Conservation (phyloP, 2,888 invertebrate species). For the Malacosoma neustria region DNA sequence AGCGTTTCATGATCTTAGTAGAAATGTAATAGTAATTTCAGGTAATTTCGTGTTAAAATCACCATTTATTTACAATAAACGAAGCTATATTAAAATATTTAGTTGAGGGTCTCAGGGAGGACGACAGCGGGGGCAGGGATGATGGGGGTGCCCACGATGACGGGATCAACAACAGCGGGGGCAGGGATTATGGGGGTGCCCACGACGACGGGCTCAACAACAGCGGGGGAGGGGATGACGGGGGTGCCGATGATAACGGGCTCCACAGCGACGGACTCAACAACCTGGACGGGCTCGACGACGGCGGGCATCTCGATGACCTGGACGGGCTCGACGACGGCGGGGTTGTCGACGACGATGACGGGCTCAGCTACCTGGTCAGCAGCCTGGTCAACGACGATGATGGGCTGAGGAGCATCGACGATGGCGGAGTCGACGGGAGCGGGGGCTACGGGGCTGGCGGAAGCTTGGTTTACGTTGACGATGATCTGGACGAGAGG, state of each 20-base stretch:
- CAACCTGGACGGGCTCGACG: constrained; percentile 7
- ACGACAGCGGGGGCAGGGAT: constrained; percentile 21
- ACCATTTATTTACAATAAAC: not conserved
- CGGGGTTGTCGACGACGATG: not conserved
- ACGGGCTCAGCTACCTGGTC: constrained; percentile 1
- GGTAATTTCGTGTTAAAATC: not conserved
- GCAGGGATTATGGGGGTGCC: not conserved
- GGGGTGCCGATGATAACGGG: constrained; percentile 9
- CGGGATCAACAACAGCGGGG: constrained; percentile 14
- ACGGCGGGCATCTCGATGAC: constrained; percentile 10
- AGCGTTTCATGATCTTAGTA: constrained; percentile 4
- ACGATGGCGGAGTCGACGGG: constrained; percentile 2
- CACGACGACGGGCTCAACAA: constrained; percentile 10
- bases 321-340: constrained; percentile 4
- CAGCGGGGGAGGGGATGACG: constrained; percentile 2
- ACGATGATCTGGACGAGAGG: constrained; percentile 18
- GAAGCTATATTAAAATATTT: not conserved
- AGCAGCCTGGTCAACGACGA: not conserved
- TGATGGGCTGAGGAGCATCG: not conserved
- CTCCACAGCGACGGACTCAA: constrained; percentile 11
- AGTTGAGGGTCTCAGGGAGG: constrained; percentile 18
- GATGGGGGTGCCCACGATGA: constrained; percentile 16
- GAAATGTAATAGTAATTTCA: not conserved
- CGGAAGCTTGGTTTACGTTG: constrained; percentile 10
- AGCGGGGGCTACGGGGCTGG: constrained; percentile 2